Percentiles rank a stretch among this genome's conserved stretches.
These are phyloP conservation scores for Prosopocoilus inquinatus DNA, from an alignment of 2,888 invertebrate species.

Conservation along the genomic window DNA sequence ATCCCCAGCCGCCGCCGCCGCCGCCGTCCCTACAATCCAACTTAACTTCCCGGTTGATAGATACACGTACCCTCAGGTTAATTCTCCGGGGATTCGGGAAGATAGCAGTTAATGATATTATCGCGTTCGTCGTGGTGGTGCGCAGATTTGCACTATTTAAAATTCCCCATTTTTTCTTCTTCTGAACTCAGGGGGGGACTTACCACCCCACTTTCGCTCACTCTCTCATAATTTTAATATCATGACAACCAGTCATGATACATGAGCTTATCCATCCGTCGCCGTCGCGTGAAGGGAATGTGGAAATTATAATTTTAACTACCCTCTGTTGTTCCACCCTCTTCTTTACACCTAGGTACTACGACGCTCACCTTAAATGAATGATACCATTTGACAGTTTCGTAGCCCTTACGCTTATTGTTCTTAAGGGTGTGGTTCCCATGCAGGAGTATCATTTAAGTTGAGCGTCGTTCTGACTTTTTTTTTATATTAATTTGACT, in stretches of 20 bases:
- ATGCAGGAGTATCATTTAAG: no score
- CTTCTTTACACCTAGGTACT: not conserved
- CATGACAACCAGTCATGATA: constrained; percentile 13
- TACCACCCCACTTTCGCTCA: no score
- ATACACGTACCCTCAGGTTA: constrained; percentile 32
- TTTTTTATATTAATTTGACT: no score
- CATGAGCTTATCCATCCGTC: constrained; percentile 10
- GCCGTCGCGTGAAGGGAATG: constrained; percentile 6
- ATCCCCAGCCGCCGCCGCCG: constrained; percentile 6
- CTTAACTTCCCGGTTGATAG: constrained; percentile 5
- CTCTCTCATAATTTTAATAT: constrained; percentile 23
- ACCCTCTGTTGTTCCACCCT: not conserved
- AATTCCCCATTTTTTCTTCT: constrained; percentile 35
- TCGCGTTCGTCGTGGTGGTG: constrained; percentile 34
- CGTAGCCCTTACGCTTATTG: no score
- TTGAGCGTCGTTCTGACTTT: no score
- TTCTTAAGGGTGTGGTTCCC: no score
- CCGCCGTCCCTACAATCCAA: constrained; percentile 15
- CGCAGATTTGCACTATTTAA: constrained; percentile 43
- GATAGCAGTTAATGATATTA: constrained; percentile 42
- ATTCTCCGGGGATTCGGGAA: constrained; percentile 37
- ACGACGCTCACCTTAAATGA: no score
- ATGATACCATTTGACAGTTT: no score
- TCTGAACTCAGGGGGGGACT: constrained; percentile 15
- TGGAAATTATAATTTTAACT: constrained; percentile 14